A percentile compares a stretch with the other conserved stretches of the same genome.
phyloP scores from a whole-genome alignment of 2,888 invertebrate genomes.

The Autographa pulchrina region DNA sequence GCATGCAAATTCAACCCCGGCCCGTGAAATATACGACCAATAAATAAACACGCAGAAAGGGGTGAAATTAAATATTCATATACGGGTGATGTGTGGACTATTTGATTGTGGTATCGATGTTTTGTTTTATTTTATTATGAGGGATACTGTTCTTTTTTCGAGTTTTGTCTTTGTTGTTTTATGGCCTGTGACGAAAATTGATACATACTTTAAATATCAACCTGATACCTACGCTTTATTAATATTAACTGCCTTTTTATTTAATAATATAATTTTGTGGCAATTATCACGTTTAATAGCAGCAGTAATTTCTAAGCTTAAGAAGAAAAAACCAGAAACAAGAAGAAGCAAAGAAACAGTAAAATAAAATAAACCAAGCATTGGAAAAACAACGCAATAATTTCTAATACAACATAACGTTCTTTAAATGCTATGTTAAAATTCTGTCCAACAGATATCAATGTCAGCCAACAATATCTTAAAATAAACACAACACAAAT shows the following conservation, averaged over 20 bases:
- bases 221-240: no score
- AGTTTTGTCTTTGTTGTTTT: not conserved
- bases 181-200: no score
- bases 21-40: conserved; percentile 88
- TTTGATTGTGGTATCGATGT: conserved; percentile 48
- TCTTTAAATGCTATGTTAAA: not conserved
- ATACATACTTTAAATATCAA: no score
- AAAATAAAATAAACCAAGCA: no score
- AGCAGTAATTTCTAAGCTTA: no score
- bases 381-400: not conserved
- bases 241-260: no score
- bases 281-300: no score
- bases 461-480: not conserved
- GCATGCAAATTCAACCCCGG: conserved; percentile 82
- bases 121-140: conserved; percentile 17
- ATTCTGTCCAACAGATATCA: not conserved
- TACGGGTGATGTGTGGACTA: conserved; percentile 67
- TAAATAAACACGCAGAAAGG: conserved; percentile 88
- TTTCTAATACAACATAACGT: not conserved
- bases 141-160: not conserved
- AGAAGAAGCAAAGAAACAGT: no score
- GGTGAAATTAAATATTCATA: conserved; percentile 89
- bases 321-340: no score
- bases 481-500: not conserved
- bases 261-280: no score